Evolutionary conservation across 2,113 vertebrate species (phyloP).

Genomic region (Prochilodus magdalenae): DNA sequence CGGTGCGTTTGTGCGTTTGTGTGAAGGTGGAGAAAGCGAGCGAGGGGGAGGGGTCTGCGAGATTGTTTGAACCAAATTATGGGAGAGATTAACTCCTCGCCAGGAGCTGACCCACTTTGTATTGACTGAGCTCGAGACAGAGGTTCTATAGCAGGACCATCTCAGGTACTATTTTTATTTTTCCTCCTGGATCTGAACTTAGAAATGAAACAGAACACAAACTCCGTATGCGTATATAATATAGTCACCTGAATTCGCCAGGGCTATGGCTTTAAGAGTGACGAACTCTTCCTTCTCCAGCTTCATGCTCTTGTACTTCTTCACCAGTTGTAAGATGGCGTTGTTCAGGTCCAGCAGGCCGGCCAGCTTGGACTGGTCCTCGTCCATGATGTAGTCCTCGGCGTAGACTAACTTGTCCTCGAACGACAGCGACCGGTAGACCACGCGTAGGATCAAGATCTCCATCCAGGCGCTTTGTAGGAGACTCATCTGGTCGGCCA

Average conservation of each 20-base stretch:
- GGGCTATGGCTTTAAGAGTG: conserved; percentile 98
- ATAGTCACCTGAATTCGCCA: conserved; percentile 97
- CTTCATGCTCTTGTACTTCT: conserved; percentile 98
- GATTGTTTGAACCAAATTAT: conserved; percentile 2
- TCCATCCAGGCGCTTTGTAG: conserved; percentile 99
- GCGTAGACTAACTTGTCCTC: conserved; percentile 99
- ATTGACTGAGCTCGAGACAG: background rate
- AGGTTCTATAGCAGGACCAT: no score
- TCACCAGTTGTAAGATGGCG: conserved; percentile 97
- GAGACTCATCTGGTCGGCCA: conserved; percentile 99
- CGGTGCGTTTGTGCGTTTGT: conserved; percentile 4
- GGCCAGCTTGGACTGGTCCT: conserved; percentile 97
- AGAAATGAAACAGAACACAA: no score
- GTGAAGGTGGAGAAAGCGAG: background rate
- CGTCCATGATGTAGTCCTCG: conserved; percentile 99
- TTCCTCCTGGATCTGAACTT: no score
- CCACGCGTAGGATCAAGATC: conserved; percentile 96
- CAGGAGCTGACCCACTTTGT: background rate
- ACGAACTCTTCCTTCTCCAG: conserved; percentile 99
- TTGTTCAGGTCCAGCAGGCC: conserved; percentile 98
- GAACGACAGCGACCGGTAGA: conserved; percentile 96
- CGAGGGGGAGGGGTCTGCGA: background rate
- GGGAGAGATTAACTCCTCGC: conserved; percentile 15
- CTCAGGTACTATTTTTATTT: no score
- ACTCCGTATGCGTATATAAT: no score